Percentiles rank a stretch among this genome's conserved stretches.
phyloP scores from a whole-genome alignment of 2,888 invertebrate species.

The Polia nebulosa region DNA sequence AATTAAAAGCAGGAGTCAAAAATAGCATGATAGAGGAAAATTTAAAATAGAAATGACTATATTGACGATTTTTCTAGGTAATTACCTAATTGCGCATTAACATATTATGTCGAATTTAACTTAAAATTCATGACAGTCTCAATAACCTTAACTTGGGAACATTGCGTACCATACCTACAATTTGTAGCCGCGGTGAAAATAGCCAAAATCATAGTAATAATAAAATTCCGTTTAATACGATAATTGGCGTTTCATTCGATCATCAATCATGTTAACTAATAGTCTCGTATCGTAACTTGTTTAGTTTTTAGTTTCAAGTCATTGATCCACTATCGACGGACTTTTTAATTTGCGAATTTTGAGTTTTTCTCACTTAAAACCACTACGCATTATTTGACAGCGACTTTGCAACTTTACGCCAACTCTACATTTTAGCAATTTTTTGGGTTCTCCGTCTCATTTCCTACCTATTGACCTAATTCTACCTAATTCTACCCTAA shows the following conservation, averaged over 20 bases:
- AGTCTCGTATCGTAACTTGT: constrained; percentile 28
- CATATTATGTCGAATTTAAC: constrained; percentile 9
- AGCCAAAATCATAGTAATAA: constrained; percentile 42
- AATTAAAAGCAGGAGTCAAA: neutral
- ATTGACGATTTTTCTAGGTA: neutral
- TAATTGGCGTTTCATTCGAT: constrained; percentile 59
- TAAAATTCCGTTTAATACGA: constrained; percentile 57
- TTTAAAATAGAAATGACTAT: neutral
- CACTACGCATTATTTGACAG: constrained; percentile 13
- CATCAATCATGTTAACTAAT: constrained; percentile 56
- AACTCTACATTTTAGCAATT: constrained; percentile 5
- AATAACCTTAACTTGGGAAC: constrained; percentile 27
- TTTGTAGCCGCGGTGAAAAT: constrained; percentile 47
- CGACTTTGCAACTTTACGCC: neutral
- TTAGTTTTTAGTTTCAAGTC: constrained; percentile 22
- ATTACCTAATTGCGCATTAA: neutral
- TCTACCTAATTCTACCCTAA: constrained; percentile 21
- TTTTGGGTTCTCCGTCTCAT: neutral
- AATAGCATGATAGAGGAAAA: neutral
- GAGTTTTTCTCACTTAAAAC: neutral
- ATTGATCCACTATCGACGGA: constrained; percentile 28
- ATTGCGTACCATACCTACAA: constrained; percentile 37
- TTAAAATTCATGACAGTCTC: constrained; percentile 28
- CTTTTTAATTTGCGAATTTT: constrained; percentile 5
- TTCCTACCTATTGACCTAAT: constrained; percentile 3